Percentiles rank a stretch among this genome's conserved stretches.
Conservation (phyloP, 2,797 vertebrate genomes). For the Xyrichtys novacula region DNA sequence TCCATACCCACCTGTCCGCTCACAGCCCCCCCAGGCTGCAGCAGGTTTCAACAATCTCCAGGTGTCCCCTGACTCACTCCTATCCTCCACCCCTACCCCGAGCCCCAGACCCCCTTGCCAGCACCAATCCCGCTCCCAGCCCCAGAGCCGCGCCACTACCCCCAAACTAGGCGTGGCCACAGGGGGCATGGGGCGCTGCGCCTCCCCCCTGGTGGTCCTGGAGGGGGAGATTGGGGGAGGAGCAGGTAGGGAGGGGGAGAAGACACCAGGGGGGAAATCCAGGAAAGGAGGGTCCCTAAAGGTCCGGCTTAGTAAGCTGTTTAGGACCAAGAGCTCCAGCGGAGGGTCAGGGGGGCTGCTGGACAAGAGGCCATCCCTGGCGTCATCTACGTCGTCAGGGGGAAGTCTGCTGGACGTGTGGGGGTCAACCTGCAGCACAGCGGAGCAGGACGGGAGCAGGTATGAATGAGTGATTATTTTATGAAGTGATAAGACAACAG, state of each 20-base stretch:
- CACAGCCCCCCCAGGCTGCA: constrained; percentile 3
- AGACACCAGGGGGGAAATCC: constrained; percentile 59
- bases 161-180: constrained; percentile 63
- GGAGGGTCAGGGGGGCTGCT: constrained; percentile 72
- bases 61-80: background rate
- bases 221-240: constrained; percentile 42
- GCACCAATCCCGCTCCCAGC: constrained; percentile 70
- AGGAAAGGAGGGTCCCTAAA: constrained; percentile 88
- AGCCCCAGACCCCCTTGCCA: constrained; percentile 26
- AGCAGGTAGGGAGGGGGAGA: constrained; percentile 41
- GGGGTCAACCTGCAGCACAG: constrained; percentile 81
- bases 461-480: constrained; percentile 33
- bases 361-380: constrained; percentile 80
- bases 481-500: too few relatives aligned
- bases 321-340: constrained; percentile 90
- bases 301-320: constrained; percentile 89
- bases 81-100: background rate
- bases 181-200: constrained; percentile 32
- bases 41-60: constrained; percentile 11
- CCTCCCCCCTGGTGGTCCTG: constrained; percentile 70
- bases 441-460: constrained; percentile 85
- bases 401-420: constrained; percentile 87
- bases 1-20: background rate
- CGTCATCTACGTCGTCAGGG: constrained; percentile 85
- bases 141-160: constrained; percentile 73